Evolutionary conservation across 2,113 vertebrate species (phyloP).

Genomic region (Pogonocichla stellata): DNA sequence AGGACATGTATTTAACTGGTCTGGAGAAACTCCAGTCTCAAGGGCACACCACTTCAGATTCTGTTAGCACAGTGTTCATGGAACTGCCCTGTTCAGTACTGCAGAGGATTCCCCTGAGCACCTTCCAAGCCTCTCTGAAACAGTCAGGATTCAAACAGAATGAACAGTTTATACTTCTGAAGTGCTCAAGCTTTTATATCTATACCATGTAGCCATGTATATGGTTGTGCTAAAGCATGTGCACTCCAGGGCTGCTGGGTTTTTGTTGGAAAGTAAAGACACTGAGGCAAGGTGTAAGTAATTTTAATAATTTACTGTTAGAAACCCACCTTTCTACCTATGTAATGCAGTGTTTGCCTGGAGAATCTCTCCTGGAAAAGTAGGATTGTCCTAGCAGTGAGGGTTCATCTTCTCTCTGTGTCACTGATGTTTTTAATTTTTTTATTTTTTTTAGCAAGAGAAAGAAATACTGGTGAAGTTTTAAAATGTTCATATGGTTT

Average conservation of each 20-base stretch:
- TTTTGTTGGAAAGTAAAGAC: not conserved
- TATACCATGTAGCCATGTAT: not conserved
- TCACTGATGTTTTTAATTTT: not conserved
- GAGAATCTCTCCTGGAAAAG: not conserved
- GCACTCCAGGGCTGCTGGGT: not conserved
- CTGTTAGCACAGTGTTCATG: not conserved
- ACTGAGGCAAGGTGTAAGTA: not conserved
- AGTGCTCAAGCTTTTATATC: not conserved
- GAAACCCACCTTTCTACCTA: not conserved
- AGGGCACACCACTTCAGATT: not conserved
- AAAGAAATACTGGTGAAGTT: not conserved
- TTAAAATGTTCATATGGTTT: not conserved
- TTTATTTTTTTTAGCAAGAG: not conserved
- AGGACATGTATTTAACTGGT: not conserved
- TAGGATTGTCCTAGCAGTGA: not conserved
- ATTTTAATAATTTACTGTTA: not conserved
- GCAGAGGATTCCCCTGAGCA: not conserved
- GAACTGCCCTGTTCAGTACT: not conserved
- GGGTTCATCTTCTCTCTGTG: not conserved
- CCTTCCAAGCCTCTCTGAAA: not conserved
- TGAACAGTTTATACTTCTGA: not conserved
- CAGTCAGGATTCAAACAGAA: not conserved
- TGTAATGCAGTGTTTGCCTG: not conserved
- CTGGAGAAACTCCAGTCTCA: not conserved
- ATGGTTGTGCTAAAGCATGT: not conserved